Conservation (phyloP, 2,797 vertebrate species). For the Bufotes viridis region DNA sequence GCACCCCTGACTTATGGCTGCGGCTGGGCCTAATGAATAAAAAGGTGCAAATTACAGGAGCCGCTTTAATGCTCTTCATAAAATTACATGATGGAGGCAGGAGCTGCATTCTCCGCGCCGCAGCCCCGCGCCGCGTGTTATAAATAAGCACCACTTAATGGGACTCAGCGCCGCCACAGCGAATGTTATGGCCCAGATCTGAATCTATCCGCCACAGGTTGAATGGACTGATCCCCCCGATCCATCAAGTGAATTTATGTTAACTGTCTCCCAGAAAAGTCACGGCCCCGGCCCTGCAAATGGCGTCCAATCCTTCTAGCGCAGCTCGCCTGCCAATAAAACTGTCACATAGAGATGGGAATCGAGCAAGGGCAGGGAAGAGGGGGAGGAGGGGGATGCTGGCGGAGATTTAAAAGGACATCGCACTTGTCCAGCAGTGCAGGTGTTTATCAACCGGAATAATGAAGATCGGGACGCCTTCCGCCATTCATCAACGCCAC, state of each 20-base stretch:
- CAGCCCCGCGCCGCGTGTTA: conserved; percentile 75
- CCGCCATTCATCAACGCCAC: background rate
- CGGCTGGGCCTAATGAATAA: conserved; percentile 87
- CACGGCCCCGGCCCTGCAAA: conserved; percentile 84
- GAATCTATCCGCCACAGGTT: conserved; percentile 78
- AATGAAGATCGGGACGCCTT: background rate
- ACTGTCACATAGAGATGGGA: conserved; percentile 80
- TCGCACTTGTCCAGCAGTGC: background rate
- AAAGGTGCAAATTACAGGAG: conserved; percentile 84
- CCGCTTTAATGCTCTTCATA: conserved; percentile 92
- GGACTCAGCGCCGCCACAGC: conserved; percentile 75
- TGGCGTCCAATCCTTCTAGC: conserved; percentile 83
- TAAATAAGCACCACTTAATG: conserved; percentile 92
- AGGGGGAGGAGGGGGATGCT: conserved; percentile 65
- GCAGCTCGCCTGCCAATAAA: conserved; percentile 85
- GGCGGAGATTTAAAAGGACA: conserved; percentile 34
- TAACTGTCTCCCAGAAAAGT: conserved; percentile 84
- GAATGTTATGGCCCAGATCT: conserved; percentile 77
- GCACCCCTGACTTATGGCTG: conserved; percentile 86
- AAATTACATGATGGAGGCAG: conserved; percentile 94
- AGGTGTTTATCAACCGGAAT: background rate
- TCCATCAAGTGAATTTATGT: conserved; percentile 88
- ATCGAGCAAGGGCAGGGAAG: conserved; percentile 68
- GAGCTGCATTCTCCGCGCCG: conserved; percentile 84
- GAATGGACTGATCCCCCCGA: conserved; percentile 81